phyloP scores from a whole-genome alignment of 2,113 vertebrate species.

The Platichthys stellatus region DNA sequence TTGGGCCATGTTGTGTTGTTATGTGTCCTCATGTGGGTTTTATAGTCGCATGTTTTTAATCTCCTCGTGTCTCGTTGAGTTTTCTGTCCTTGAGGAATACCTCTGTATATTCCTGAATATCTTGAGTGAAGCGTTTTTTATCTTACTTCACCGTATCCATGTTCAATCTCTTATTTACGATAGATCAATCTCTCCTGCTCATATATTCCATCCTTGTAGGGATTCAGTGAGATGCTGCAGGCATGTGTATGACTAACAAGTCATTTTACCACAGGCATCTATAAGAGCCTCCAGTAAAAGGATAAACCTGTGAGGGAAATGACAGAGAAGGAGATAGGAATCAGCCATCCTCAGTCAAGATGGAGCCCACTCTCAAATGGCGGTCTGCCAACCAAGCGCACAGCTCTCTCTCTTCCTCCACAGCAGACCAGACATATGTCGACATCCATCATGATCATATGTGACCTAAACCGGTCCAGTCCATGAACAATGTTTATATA shows the following conservation, averaged over 20 bases:
- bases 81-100: background rate
- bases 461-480: slow-evolving; percentile 46
- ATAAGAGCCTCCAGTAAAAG: slow-evolving; percentile 16
- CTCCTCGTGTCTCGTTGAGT: slow-evolving; percentile 3
- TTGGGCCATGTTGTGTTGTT: background rate
- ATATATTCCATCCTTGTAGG: background rate
- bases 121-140: background rate
- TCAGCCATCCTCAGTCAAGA: slow-evolving; percentile 60
- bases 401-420: slow-evolving; percentile 43
- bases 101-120: too few species aligned
- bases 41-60: background rate
- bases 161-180: slow-evolving; percentile 14
- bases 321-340: slow-evolving; percentile 53
- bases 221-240: slow-evolving; percentile 14
- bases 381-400: slow-evolving; percentile 47
- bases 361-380: slow-evolving; percentile 58
- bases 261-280: slow-evolving; percentile 30
- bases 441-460: slow-evolving; percentile 56
- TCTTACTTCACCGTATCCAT: slow-evolving; percentile 2
- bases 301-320: slow-evolving; percentile 49
- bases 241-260: slow-evolving; percentile 57
- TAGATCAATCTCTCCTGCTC: background rate
- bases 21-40: background rate
- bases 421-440: slow-evolving; percentile 56
- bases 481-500: slow-evolving; percentile 29